Base-by-base conservation (phyloP, 2,888 invertebrate genomes). In the Lydus trimaculatus region DNA sequence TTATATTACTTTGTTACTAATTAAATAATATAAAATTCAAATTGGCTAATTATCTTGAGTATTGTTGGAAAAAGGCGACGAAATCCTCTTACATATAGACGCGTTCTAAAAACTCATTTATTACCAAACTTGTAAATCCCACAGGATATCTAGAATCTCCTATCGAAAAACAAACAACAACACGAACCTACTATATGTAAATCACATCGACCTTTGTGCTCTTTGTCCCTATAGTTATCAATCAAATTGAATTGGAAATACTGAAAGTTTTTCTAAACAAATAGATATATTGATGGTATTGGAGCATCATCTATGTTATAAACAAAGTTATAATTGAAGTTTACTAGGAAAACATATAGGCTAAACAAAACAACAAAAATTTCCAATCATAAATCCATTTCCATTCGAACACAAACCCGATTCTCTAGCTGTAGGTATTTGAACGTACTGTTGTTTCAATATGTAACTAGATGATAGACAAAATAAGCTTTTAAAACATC, bases 341-440 rank as follows among this genome's bases (percentile, higher is more conserved):
- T 48, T 25, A 31, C 20, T 20, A 43, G n/a, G 31, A 48, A 6
- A 11, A 61, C 61, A 61, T 0, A 48, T 31, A 20, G 36, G 20
- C 3, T 9, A 61, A 68, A 58, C n/a, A 58, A 25, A 66, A 56
- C 61, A 68, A 68, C 68, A 65, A 68, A 68, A 68, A 61, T 68
- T 68, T 64, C 64, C 68, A 64, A 61, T 68, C 31, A 64, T 43
- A 64, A 56, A 52, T 31, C 56, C 6, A 62, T 62, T 58, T 13
- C 8, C 39, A 58, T 52, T 58, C 4, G 31, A 58, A 68, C 58
- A 36, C 31, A 68, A 58, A 68, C 59, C 60, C 28, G 63, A 64
- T 67, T 64, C 61, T 60, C 63, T 63, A n/a, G n/a, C 28, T 15
- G 56, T 48, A 61, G 62, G 17, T 36, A 15, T 43, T 43, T 43